Percentiles rank a stretch among this genome's conserved stretches.
These are phyloP conservation scores for Arremon brunneinucha DNA, from an alignment of 2,797 vertebrate species.

Conservation along the genomic window DNA sequence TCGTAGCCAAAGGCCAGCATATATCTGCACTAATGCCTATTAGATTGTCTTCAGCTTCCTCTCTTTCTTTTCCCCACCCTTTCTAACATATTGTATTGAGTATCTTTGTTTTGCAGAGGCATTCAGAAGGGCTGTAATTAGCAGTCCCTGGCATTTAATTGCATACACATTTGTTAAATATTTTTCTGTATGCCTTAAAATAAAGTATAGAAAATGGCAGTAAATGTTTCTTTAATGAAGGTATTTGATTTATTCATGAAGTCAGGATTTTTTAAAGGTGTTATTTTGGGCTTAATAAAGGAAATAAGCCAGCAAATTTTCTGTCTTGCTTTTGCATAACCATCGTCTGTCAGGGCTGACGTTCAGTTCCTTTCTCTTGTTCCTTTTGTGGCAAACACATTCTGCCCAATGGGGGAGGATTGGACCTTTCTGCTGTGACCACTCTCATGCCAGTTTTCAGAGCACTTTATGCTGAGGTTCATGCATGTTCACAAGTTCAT, in stretches of 20 bases:
- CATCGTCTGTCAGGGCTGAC: neutral
- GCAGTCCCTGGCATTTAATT: constrained; percentile 60
- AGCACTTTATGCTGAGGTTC: neutral
- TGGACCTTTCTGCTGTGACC: neutral
- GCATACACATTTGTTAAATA: constrained; percentile 66
- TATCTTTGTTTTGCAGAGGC: constrained; percentile 63
- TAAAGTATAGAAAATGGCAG: constrained; percentile 65
- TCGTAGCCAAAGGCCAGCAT: constrained; percentile 42
- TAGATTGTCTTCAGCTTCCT: constrained; percentile 51
- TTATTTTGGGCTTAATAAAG: constrained; percentile 63
- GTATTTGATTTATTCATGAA: constrained; percentile 57
- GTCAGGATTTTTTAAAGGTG: constrained; percentile 50
- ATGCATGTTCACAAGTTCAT: neutral
- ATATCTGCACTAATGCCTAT: constrained; percentile 4
- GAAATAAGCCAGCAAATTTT: constrained; percentile 33
- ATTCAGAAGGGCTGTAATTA: constrained; percentile 58
- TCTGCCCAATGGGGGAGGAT: neutral
- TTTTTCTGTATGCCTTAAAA: constrained; percentile 68
- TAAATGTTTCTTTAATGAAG: constrained; percentile 60
- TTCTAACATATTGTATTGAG: constrained; percentile 31
- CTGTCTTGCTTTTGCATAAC: constrained; percentile 27
- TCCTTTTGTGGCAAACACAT: neutral
- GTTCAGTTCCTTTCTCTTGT: neutral
- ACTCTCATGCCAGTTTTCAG: neutral
- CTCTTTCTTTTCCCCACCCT: constrained; percentile 44